Percentiles rank a stretch among this genome's conserved stretches.
Conservation (phyloP, 2,888 invertebrate genomes). For the Slavum lentiscoides region DNA sequence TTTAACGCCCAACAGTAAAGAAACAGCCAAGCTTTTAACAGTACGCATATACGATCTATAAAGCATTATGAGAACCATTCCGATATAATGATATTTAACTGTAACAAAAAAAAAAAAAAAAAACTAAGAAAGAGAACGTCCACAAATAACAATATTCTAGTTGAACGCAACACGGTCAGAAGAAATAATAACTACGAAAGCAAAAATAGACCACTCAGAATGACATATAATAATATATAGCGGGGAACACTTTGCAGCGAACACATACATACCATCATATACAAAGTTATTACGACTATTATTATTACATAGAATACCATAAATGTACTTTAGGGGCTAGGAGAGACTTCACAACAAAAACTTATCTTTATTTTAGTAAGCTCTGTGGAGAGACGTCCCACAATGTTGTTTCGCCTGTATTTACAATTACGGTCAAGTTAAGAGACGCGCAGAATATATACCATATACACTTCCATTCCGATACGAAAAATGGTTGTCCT, state of each 20-base stretch:
- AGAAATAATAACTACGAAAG: background rate
- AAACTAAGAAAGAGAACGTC: background rate
- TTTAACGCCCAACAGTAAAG: background rate
- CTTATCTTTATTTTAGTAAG: background rate
- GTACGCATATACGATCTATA: background rate
- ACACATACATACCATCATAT: background rate
- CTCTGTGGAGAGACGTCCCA: background rate
- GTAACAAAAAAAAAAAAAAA: background rate
- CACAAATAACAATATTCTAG: conserved; percentile 15
- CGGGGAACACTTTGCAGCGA: background rate
- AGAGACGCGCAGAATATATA: background rate
- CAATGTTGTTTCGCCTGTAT: background rate
- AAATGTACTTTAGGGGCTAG: background rate
- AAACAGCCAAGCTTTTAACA: background rate
- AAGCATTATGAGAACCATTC: background rate
- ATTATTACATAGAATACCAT: background rate
- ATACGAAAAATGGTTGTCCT: too few species aligned
- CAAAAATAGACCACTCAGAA: conserved; percentile 4
- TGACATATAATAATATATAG: background rate
- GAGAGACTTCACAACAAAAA: background rate
- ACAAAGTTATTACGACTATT: background rate
- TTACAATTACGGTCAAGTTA: background rate
- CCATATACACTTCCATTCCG: too few species aligned
- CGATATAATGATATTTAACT: background rate
- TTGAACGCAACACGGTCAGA: background rate